Evolutionary conservation across 2,797 vertebrate species (phyloP).

Genomic region (Danio kyathit): DNA sequence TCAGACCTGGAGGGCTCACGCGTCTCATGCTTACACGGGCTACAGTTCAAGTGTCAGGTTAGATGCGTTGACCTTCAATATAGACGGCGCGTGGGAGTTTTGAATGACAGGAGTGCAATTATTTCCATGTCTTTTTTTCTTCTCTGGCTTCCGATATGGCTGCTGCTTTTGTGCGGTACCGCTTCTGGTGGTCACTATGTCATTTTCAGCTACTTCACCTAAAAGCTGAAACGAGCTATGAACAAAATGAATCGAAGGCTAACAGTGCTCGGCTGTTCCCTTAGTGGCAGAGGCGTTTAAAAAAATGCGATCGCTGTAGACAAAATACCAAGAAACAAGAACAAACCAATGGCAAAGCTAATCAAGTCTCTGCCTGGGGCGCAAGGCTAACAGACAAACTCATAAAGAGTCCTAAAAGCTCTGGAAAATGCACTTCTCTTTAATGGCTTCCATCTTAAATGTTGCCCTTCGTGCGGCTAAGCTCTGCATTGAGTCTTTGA

Average conservation of each 20-base stretch:
- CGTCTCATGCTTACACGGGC: slow-evolving; percentile 17
- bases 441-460: slow-evolving; percentile 50
- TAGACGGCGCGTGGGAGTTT: background rate
- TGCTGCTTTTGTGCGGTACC: background rate
- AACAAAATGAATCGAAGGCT: slow-evolving; percentile 12
- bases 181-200: background rate
- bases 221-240: background rate
- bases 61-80: slow-evolving; percentile 29
- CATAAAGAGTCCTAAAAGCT: slow-evolving; percentile 44
- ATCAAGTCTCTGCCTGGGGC: slow-evolving; percentile 44
- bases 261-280: slow-evolving; percentile 1
- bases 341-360: slow-evolving; percentile 41
- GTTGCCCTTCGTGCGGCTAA: slow-evolving; percentile 6
- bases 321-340: slow-evolving; percentile 18
- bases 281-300: slow-evolving; percentile 5
- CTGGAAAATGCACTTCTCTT: slow-evolving; percentile 38
- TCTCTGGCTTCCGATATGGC: background rate
- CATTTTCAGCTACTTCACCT: background rate
- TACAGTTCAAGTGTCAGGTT: slow-evolving; percentile 43
- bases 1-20: slow-evolving; percentile 3
- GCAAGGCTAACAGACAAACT: slow-evolving; percentile 38
- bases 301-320: slow-evolving; percentile 18
- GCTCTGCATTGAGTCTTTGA: slow-evolving; percentile 6
- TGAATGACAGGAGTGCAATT: slow-evolving; percentile 23
- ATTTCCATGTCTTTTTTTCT: slow-evolving; percentile 3